A percentile compares a stretch with the other conserved stretches of the same genome.
These are phyloP conservation scores for Thalassarche chlororhynchos DNA, from an alignment of 2,113 vertebrate genomes.

Conservation along the genomic window DNA sequence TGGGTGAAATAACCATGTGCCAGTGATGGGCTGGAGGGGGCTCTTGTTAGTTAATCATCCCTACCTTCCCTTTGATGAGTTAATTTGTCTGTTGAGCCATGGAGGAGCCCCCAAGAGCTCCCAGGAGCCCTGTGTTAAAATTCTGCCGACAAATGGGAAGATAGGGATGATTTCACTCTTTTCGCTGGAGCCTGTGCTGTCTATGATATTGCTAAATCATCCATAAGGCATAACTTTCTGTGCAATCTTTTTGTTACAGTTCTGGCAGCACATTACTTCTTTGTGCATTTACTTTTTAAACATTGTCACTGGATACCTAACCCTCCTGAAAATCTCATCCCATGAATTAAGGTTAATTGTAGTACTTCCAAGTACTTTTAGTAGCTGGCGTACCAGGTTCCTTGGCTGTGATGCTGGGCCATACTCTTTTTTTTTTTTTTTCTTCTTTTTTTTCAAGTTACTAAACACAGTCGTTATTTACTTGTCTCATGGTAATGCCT, in stretches of 20 bases:
- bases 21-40: constrained; percentile 58
- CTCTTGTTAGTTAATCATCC: constrained; percentile 70
- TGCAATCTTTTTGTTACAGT: constrained; percentile 25
- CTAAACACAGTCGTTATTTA: neutral
- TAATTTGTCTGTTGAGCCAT: constrained; percentile 66
- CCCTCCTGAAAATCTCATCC: neutral
- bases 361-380: neutral
- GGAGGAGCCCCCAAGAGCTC: constrained; percentile 57
- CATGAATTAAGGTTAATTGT: neutral
- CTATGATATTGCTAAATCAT: constrained; percentile 49
- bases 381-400: neutral
- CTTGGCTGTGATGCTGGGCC: neutral
- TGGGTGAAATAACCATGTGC: constrained; percentile 60
- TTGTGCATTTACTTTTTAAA: constrained; percentile 16
- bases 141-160: constrained; percentile 45
- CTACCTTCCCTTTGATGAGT: constrained; percentile 61
- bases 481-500: neutral
- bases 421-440: neutral
- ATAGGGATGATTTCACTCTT: constrained; percentile 59
- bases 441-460: neutral
- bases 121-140: constrained; percentile 55
- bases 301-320: neutral
- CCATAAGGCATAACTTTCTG: constrained; percentile 18
- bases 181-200: constrained; percentile 3
- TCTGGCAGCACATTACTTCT: neutral